Conservation (phyloP, 1,140 invertebrate species). For the Periplaneta americana region DNA sequence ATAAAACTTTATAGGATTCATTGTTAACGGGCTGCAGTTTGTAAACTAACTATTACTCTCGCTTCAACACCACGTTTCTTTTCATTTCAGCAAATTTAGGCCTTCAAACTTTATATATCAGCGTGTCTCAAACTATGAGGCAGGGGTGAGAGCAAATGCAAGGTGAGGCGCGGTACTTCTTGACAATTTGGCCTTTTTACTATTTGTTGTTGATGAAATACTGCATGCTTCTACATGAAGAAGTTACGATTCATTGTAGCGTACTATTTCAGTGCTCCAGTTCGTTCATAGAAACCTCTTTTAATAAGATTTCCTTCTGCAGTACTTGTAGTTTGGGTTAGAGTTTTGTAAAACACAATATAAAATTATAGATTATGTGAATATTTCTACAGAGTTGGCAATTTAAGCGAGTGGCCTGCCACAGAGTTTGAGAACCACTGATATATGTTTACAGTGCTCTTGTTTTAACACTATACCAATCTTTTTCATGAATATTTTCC, state of each 20-base stretch:
- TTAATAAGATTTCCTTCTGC: neutral
- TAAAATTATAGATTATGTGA: neutral
- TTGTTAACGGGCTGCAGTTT: neutral
- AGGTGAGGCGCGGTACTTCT: conserved; percentile 41
- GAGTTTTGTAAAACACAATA: neutral
- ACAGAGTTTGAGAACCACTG: conserved; percentile 16
- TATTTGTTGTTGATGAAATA: conserved; percentile 8
- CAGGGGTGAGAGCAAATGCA: conserved; percentile 48
- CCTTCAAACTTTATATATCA: conserved; percentile 51
- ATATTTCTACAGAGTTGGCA: neutral
- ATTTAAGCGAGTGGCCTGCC: conserved; percentile 8
- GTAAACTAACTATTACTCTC: conserved; percentile 22
- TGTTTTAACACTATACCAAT: neutral
- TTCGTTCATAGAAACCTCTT: neutral
- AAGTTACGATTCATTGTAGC: conserved; percentile 1
- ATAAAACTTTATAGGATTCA: neutral
- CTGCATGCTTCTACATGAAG: conserved; percentile 6
- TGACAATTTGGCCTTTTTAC: conserved; percentile 10
- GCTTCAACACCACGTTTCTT: conserved; percentile 42
- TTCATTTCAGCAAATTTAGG: conserved; percentile 55
- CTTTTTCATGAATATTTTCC: neutral
- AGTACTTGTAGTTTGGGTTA: conserved; percentile 6
- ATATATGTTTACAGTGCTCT: neutral
- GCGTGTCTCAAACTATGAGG: conserved; percentile 54
- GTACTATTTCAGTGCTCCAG: neutral